These are phyloP conservation scores for Pantala flavescens DNA, from an alignment of 1,140 invertebrate species.

Conservation along the genomic window DNA sequence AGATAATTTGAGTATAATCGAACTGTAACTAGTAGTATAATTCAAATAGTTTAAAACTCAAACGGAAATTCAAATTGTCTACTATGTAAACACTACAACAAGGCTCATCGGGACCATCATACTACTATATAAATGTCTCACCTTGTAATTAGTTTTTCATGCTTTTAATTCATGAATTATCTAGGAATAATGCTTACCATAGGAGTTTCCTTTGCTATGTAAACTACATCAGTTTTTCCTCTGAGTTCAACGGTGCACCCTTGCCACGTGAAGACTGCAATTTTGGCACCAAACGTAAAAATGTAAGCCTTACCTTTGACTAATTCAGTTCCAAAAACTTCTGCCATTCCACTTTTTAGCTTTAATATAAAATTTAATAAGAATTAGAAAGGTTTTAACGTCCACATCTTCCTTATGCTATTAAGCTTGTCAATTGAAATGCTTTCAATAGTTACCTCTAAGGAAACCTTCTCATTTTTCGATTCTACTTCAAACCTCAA, in stretches of 20 bases:
- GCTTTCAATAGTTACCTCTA: slow-evolving; percentile 46
- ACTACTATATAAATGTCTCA: too few species aligned
- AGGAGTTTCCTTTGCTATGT: slow-evolving; percentile 90
- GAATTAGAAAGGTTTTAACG: too few species aligned
- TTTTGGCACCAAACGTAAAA: slow-evolving; percentile 82
- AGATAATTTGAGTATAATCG: too few species aligned
- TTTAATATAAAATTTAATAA: slow-evolving; percentile 33
- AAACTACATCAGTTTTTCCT: slow-evolving; percentile 85
- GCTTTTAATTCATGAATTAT: too few species aligned
- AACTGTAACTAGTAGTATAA: too few species aligned
- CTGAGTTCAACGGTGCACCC: slow-evolving; percentile 74
- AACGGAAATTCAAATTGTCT: too few species aligned
- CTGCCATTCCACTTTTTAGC: slow-evolving; percentile 78
- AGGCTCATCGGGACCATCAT: too few species aligned
- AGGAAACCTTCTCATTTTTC: slow-evolving; percentile 69
- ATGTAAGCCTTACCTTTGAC: slow-evolving; percentile 87
- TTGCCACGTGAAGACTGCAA: slow-evolving; percentile 94
- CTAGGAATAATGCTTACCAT: slow-evolving; percentile 50
- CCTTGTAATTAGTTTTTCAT: too few species aligned
- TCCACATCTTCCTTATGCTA: not conserved
- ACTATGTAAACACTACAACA: too few species aligned
- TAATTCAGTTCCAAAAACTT: slow-evolving; percentile 95
- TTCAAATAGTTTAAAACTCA: too few species aligned
- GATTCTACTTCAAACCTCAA: slow-evolving; percentile 87
- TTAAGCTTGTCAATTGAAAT: not conserved